Evolutionary conservation across 2,888 invertebrate species (phyloP), one percentile per base, ranked within the genome.

Genomic region (Heliconius erato): DNA sequence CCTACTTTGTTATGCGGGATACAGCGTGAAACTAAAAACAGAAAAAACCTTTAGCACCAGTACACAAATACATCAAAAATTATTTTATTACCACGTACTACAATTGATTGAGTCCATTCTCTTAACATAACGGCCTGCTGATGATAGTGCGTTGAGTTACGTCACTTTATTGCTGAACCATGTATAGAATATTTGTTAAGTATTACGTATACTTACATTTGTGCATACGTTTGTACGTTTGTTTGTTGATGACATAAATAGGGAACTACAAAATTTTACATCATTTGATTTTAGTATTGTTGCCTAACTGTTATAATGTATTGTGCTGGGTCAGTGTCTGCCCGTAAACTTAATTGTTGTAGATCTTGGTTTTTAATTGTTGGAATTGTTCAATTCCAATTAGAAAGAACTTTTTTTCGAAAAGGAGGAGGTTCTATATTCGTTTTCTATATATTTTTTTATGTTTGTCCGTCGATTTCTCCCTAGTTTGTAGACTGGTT

Each of bases 161-260:
- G 44, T 72, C 72, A 72, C 44, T 49, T 72, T 44, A 72, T 49
- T 3, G 72, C 49, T 3, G 14, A 7, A 1, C 44, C 44, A 26
- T 28, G 49, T 49, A 3, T 28, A 16, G 26, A 72, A 72, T 72
- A 49, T 72, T 72, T 72, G 49, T 72, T 49, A 72, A 49, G 19
- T 26, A 4, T 72, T 26, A 72, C 72, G 49, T 72, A 71, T 40
- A 71, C 40, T 71, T 71, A 49, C 72, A 40, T 16, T 6, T 40
- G 71, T n/a, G 23, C 69, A 44, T 40, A 14, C 71, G 40, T 49
- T 16, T 44, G 26, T 72, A 26, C 9, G 72, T 44, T 44, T 72
- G 72, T 72, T 72, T 72, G 72, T 49, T 26, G 26, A 72, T 26
- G 72, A 72, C 72, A 49, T 26, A 28, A 72, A 72, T 72, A 44